Conservation (phyloP, 2,888 invertebrate species). For the Macaria liturata region DNA sequence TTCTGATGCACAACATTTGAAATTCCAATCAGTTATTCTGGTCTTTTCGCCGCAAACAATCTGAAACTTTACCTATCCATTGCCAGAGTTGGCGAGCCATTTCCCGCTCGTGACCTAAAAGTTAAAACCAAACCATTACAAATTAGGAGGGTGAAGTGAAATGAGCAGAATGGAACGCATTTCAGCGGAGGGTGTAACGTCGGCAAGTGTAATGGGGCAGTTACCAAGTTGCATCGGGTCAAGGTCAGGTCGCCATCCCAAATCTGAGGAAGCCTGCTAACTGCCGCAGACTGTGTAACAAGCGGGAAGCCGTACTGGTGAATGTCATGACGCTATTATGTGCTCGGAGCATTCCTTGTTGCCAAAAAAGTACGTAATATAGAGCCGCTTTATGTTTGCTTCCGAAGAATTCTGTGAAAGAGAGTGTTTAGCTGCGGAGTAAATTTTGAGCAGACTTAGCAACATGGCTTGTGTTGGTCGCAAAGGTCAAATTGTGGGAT, state of each 20-base stretch:
- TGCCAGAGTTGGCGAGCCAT: background rate
- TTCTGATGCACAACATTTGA: background rate
- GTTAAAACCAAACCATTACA: constrained; percentile 10
- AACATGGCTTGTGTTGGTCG: too few species aligned
- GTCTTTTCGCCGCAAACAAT: constrained; percentile 2
- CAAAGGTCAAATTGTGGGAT: too few species aligned
- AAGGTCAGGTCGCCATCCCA: constrained; percentile 22
- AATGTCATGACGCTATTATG: constrained; percentile 1
- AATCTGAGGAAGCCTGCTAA: constrained; percentile 18
- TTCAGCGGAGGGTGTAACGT: constrained; percentile 3
- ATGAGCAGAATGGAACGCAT: constrained; percentile 8
- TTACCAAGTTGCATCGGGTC: constrained; percentile 19
- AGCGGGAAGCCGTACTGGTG: constrained; percentile 6
- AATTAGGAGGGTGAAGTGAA: constrained; percentile 13
- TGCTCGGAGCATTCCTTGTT: background rate
- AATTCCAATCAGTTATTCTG: background rate
- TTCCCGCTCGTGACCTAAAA: constrained; percentile 7
- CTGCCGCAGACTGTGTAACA: constrained; percentile 1
- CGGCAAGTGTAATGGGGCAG: constrained; percentile 13
- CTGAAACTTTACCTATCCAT: constrained; percentile 8
- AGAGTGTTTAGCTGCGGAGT: too few species aligned
- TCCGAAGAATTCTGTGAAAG: too few species aligned
- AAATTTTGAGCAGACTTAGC: too few species aligned
- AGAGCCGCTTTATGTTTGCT: too few species aligned
- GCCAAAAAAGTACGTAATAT: background rate